A percentile compares a stretch with the other conserved stretches of the same genome.
phyloP scores from a whole-genome alignment of 1,140 invertebrate genomes.

The Drosophila rufa region DNA sequence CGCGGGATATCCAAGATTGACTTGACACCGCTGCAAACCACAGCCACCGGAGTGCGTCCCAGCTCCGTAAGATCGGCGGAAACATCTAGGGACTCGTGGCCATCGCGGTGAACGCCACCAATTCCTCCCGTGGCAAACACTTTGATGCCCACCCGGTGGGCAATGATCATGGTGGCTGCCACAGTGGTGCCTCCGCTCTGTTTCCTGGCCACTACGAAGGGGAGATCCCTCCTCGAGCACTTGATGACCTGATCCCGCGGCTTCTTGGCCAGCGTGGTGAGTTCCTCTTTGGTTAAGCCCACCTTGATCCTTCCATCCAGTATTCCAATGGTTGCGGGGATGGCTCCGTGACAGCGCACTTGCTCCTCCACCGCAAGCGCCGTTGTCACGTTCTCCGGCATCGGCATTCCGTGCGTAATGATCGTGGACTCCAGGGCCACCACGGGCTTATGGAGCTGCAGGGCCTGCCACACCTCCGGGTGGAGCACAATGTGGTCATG shows the following conservation, averaged over 20 bases:
- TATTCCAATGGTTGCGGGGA: conserved; percentile 97
- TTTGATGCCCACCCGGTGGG: conserved; percentile 92
- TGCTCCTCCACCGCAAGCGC: conserved; percentile 93
- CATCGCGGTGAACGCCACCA: conserved; percentile 97
- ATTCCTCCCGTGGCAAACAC: conserved; percentile 97
- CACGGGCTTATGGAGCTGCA: conserved; percentile 85
- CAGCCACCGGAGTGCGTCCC: conserved; percentile 93
- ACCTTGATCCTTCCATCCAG: conserved; percentile 93
- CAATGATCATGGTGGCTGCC: conserved; percentile 95
- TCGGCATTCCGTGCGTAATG: conserved; percentile 99
- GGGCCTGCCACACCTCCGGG: conserved; percentile 62
- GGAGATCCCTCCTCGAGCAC: conserved; percentile 94
- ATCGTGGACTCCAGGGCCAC: conserved; percentile 99
- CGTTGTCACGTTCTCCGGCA: conserved; percentile 95
- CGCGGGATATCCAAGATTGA: conserved; percentile 98
- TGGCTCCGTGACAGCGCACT: conserved; percentile 91
- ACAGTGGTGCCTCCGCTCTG: conserved; percentile 98
- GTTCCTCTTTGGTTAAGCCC: conserved; percentile 89
- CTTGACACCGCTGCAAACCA: conserved; percentile 98
- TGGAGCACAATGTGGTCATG: conserved; percentile 63
- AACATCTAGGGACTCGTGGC: conserved; percentile 94
- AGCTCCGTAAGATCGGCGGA: conserved; percentile 98
- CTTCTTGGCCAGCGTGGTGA: conserved; percentile 88
- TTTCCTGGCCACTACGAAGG: conserved; percentile 90
- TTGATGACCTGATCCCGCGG: conserved; percentile 87